Evolutionary conservation across 1,140 invertebrate genomes (phyloP), one percentile per base, ranked within the genome.

Genomic region (Melipona quadrifasciata): DNA sequence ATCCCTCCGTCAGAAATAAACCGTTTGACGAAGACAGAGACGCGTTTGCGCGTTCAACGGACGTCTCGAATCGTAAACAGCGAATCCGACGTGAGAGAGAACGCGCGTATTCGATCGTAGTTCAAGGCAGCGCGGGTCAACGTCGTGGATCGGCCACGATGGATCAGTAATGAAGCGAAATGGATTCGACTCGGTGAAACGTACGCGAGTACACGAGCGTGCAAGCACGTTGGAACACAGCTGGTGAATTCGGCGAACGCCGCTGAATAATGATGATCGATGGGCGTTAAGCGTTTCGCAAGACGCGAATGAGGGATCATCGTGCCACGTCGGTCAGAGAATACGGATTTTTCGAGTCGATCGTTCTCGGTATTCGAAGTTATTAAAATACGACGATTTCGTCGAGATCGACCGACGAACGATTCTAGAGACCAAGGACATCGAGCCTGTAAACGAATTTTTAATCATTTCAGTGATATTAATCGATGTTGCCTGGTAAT

Each of bases 251-350:
- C 85, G 80, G 88, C 81, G 75, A 90, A 90, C 76, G 68, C 58
- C 72, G 86, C 53, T 87, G 87, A 90, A 90, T 89, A 90, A 90
- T 86, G 89, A 90, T 90, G 89, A 90, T 90, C 88, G 88, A 90
- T 90, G 78, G 55, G 74, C 88, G 84, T 82, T 87, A 74, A 87
- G 73, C 71, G 82, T 89, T 80, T 85, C 67, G 67, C 70, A 82
- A 87, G 85, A 71, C 72, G 55, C 68, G 81, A 87, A 64, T 76
- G 71, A 81, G 77, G 81, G 75, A 65, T 31, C n/a, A 27, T 86
- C 81, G 75, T 65, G 84, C 73, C 39, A 47, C 39, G 72, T 88
- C 74, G 58, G 70, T 12, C 87, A 72, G 57, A 17, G 14, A 47
- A 34, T n/a, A 51, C 27, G 31, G 21, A 31, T 34, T 39, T 17